These are phyloP conservation scores for Periophthalmodon schlosseri DNA, from an alignment of 2,113 vertebrate genomes.

Conservation along the genomic window DNA sequence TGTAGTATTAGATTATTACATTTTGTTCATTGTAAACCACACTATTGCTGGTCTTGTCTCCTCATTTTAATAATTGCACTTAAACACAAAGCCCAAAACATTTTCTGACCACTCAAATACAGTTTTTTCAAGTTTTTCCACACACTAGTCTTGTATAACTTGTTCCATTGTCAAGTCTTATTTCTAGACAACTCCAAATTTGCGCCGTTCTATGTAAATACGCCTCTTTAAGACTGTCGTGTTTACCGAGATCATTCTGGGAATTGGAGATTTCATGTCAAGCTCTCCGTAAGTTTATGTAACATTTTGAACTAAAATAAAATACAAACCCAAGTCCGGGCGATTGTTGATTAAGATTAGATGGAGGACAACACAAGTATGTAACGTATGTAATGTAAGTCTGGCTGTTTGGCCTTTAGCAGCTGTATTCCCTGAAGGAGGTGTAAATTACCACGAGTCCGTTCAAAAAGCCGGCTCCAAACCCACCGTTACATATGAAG, in stretches of 20 bases:
- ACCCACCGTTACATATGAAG: background rate
- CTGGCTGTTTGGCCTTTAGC: constrained; percentile 4
- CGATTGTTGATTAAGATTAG: background rate
- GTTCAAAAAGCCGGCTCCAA: constrained; percentile 36
- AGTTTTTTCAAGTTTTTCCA: too few species aligned
- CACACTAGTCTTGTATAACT: too few species aligned
- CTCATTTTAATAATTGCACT: too few species aligned
- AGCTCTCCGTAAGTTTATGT: constrained; percentile 10
- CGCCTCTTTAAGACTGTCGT: background rate
- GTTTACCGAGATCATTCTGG: background rate
- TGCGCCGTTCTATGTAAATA: too few species aligned
- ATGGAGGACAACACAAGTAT: background rate
- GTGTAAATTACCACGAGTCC: constrained; percentile 38
- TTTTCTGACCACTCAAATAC: too few species aligned
- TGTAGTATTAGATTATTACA: too few species aligned
- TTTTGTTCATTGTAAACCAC: too few species aligned
- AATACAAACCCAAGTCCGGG: background rate
- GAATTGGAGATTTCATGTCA: constrained; percentile 5
- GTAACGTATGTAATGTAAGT: constrained; percentile 2
- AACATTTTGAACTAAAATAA: background rate
- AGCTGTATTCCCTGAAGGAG: constrained; percentile 37
- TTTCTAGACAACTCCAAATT: background rate
- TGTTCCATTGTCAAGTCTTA: background rate
- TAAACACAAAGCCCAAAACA: too few species aligned
- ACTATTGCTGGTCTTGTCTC: too few species aligned